These are phyloP conservation scores for Leucozona laternaria DNA, from an alignment of 2,888 invertebrate genomes.

Conservation along the genomic window DNA sequence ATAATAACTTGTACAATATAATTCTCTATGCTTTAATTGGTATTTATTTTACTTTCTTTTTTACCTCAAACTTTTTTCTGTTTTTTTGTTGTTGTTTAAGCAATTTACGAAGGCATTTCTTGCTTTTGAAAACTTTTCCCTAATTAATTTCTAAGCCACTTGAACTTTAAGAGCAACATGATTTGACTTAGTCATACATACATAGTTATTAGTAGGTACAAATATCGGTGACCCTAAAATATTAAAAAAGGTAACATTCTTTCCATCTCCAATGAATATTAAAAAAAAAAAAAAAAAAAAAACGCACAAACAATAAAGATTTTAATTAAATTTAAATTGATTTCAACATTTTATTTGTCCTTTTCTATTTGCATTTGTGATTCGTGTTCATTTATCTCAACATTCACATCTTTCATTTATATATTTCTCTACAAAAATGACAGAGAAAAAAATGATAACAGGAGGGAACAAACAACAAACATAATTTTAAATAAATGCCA, in stretches of 20 bases:
- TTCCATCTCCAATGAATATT: not conserved
- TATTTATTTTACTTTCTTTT: too few relatives aligned
- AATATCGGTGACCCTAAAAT: not conserved
- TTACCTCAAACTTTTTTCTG: too few relatives aligned
- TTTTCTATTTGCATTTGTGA: conserved; percentile 41
- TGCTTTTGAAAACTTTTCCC: too few relatives aligned
- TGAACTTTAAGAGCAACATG: too few relatives aligned
- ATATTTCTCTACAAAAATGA: not conserved
- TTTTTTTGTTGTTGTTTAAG: too few relatives aligned
- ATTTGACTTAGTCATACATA: too few relatives aligned
- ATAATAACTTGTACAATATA: too few relatives aligned
- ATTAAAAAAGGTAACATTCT: not conserved
- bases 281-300: too few relatives aligned
- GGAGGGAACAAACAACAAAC: not conserved
- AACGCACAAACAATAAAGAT: not conserved
- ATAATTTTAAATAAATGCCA: conserved; percentile 37
- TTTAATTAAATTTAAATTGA: conserved; percentile 69
- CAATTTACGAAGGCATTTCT: too few relatives aligned
- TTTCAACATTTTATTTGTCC: conserved; percentile 35
- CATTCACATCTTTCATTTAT: conserved; percentile 62
- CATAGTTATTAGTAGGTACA: too few relatives aligned
- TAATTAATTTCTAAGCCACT: too few relatives aligned
- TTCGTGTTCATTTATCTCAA: conserved; percentile 46
- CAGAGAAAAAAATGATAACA: not conserved
- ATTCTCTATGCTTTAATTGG: too few relatives aligned